A percentile compares a stretch with the other conserved stretches of the same genome.
Conservation (phyloP, 2,113 vertebrate genomes). For the Megaptera novaeangliae region DNA sequence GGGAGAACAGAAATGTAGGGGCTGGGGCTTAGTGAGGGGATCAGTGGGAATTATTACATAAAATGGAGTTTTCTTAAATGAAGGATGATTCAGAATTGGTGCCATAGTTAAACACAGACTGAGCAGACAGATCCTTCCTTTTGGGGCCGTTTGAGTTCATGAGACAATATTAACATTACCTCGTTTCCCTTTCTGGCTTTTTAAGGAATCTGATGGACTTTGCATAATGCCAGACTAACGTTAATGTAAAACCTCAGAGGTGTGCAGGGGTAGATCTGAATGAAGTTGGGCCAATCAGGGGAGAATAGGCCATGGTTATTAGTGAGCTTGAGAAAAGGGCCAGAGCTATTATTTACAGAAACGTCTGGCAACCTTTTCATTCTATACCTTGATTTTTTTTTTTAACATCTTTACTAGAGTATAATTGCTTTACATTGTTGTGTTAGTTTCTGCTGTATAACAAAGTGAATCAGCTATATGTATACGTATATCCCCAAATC, state of each 20-base stretch:
- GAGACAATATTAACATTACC: neutral
- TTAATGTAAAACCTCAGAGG: constrained; percentile 2
- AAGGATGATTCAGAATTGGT: neutral
- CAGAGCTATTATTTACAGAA: constrained; percentile 20
- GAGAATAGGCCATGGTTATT: neutral
- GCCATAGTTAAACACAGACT: neutral
- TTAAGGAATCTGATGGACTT: constrained; percentile 10
- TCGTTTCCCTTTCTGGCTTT: neutral
- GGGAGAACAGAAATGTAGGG: neutral
- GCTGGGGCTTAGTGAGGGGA: neutral
- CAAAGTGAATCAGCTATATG: too few relatives aligned
- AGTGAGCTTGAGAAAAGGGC: constrained; percentile 18
- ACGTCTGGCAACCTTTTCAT: constrained; percentile 38
- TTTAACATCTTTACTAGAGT: too few relatives aligned
- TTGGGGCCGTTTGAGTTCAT: neutral
- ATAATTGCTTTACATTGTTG: too few relatives aligned
- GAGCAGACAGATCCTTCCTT: neutral
- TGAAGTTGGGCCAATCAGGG: neutral
- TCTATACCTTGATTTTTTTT: constrained; percentile 48
- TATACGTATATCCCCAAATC: too few relatives aligned
- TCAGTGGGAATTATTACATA: neutral
- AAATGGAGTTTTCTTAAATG: neutral
- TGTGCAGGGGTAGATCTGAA: neutral
- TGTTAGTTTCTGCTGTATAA: too few relatives aligned
- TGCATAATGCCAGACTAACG: neutral